Evolutionary conservation across 2,888 invertebrate genomes (phyloP).

Genomic region (Trachelus iudaicus): DNA sequence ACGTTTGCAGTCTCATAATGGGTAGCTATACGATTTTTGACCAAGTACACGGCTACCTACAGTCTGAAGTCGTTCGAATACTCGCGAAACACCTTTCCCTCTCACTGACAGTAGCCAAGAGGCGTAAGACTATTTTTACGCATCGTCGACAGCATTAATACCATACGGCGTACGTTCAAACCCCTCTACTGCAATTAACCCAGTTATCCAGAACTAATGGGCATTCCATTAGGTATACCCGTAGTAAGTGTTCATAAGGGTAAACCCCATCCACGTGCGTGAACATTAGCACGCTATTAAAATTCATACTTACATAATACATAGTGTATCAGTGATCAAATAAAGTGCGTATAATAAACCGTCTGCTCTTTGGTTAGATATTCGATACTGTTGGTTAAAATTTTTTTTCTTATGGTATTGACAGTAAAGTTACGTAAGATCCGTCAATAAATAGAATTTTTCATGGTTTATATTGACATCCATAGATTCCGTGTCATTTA

Average conservation of each 20-base stretch:
- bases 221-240: conserved; percentile 38
- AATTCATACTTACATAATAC: neutral
- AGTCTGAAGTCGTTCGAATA: conserved; percentile 19
- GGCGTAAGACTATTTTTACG: conserved; percentile 11
- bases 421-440: neutral
- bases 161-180: neutral
- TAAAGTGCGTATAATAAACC: neutral
- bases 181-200: conserved; percentile 1
- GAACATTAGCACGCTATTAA: neutral
- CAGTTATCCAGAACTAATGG: conserved; percentile 46
- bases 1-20: neutral
- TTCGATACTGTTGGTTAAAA: neutral
- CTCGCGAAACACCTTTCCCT: conserved; percentile 1
- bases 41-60: neutral
- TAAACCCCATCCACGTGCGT: neutral
- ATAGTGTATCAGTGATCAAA: neutral
- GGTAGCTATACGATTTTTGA: neutral
- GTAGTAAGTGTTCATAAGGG: neutral
- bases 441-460: neutral
- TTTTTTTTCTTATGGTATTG: neutral
- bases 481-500: neutral
- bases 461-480: neutral
- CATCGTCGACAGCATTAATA: neutral
- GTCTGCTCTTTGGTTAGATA: neutral
- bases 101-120: conserved; percentile 5